These are phyloP conservation scores for Xenops minutus DNA, from an alignment of 2,797 vertebrate genomes.

Conservation along the genomic window DNA sequence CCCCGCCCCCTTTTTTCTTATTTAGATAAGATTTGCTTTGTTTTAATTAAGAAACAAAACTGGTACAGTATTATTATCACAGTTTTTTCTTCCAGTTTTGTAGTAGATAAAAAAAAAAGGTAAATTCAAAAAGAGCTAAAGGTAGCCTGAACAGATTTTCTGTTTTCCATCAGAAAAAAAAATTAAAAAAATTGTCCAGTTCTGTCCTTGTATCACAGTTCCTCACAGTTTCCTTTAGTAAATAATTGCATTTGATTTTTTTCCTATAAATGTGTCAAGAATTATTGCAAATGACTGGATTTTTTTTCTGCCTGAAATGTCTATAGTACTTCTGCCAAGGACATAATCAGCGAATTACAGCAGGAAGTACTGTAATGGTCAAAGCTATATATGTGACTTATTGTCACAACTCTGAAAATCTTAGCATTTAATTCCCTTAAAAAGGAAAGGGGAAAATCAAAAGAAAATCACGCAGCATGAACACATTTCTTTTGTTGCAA, in stretches of 20 bases:
- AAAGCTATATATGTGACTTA: neutral
- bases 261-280: neutral
- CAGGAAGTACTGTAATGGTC: neutral
- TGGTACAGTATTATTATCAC: neutral
- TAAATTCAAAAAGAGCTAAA: neutral
- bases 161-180: neutral
- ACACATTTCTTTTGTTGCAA: neutral
- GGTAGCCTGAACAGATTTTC: neutral
- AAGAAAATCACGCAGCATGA: neutral
- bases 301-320: neutral
- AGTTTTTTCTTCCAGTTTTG: neutral
- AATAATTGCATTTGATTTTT: neutral
- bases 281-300: neutral
- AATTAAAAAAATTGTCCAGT: neutral
- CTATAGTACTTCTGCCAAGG: neutral
- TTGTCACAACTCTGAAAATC: neutral
- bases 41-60: neutral
- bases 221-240: neutral
- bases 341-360: neutral
- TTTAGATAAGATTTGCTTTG: neutral
- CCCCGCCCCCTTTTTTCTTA: accelerated
- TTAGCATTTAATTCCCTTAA: neutral
- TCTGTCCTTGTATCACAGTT: neutral
- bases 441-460: neutral
- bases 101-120: neutral